phyloP scores from a whole-genome alignment of 1,140 invertebrate genomes.

The Mactra quadrangularis region DNA sequence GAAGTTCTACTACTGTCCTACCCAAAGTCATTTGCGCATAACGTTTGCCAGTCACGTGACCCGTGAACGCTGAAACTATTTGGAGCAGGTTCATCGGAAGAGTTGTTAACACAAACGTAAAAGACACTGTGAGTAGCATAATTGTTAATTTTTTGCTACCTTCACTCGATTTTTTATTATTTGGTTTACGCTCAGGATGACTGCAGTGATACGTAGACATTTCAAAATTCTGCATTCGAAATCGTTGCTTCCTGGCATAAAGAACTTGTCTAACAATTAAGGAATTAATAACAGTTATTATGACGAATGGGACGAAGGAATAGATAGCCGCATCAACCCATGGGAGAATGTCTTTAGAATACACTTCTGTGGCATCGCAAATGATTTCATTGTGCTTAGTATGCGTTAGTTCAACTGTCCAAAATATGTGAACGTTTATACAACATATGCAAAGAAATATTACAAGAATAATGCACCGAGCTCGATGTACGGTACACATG shows the following conservation, averaged over 20 bases:
- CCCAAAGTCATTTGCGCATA: slow-evolving; percentile 71
- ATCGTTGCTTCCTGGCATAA: slow-evolving; percentile 33
- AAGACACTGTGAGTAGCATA: slow-evolving; percentile 81
- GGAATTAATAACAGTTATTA: slow-evolving; percentile 74
- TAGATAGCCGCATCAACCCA: slow-evolving; percentile 80
- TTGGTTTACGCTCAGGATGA: slow-evolving; percentile 5
- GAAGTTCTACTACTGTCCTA: slow-evolving; percentile 78
- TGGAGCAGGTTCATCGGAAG: slow-evolving; percentile 81
- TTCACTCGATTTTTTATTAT: slow-evolving; percentile 47
- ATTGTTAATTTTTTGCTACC: slow-evolving; percentile 76
- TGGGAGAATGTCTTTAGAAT: slow-evolving; percentile 70
- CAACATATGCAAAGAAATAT: slow-evolving; percentile 68
- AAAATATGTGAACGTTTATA: slow-evolving; percentile 80
- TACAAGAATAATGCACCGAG: slow-evolving; percentile 68
- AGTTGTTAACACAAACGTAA: slow-evolving; percentile 81
- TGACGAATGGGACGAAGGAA: slow-evolving; percentile 77
- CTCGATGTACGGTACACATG: slow-evolving; percentile 77
- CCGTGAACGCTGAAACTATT: slow-evolving; percentile 71
- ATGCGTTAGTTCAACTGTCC: slow-evolving; percentile 66
- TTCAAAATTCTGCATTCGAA: slow-evolving; percentile 23
- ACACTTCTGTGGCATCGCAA: slow-evolving; percentile 55
- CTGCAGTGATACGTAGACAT: slow-evolving; percentile 11
- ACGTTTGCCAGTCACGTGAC: slow-evolving; percentile 60
- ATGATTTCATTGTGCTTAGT: slow-evolving; percentile 23
- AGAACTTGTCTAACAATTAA: slow-evolving; percentile 72